These are phyloP conservation scores for Drosophila kanekoi DNA, from an alignment of 2,888 invertebrate species.

Conservation along the genomic window DNA sequence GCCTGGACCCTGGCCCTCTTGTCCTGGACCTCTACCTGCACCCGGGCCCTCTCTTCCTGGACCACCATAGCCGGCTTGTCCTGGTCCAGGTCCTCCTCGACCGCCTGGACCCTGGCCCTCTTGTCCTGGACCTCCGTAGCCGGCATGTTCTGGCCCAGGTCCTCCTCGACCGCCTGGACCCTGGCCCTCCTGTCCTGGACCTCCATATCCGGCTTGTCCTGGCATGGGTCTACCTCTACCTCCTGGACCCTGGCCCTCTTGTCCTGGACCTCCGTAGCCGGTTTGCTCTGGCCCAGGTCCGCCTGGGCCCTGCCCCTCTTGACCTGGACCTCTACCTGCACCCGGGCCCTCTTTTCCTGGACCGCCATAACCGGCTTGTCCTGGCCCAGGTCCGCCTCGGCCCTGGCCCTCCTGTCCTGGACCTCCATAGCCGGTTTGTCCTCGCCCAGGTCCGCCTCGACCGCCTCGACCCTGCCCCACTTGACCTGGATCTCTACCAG, in stretches of 20 bases:
- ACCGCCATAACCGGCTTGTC: not conserved
- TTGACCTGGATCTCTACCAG: too few species aligned
- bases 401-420: not conserved
- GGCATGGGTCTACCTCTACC: too few species aligned
- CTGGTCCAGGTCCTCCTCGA: not conserved
- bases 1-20: not conserved
- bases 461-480: not conserved
- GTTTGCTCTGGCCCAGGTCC: not conserved
- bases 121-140: not conserved
- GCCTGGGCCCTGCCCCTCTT: too few species aligned
- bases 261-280: not conserved
- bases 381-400: not conserved
- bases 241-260: not conserved
- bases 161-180: too few species aligned
- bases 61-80: too few species aligned
- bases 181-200: not conserved
- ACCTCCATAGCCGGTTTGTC: not conserved
- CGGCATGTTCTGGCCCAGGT: not conserved
- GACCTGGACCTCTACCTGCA: too few species aligned
- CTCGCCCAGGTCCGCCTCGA: not conserved
- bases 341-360: not conserved
- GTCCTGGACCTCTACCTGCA: slow-evolving; percentile 1
- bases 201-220: not conserved
- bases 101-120: not conserved
- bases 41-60: too few species aligned